Evolutionary conservation across 2,797 vertebrate genomes (phyloP), one percentile per base, ranked within the genome.

Genomic region (Ctenopoma multispine): DNA sequence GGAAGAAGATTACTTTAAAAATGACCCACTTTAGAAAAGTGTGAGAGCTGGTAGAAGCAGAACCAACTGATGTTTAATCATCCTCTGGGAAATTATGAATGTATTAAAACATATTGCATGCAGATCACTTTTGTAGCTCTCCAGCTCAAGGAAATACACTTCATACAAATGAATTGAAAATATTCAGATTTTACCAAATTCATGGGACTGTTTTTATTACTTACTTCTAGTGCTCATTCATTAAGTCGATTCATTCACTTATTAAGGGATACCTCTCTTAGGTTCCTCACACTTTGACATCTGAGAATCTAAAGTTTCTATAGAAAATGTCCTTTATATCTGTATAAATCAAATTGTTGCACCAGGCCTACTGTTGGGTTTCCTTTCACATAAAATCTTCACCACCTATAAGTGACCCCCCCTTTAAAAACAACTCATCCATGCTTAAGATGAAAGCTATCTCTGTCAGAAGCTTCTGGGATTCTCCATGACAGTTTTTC

Each of bases 11-110:
- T 84, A 54, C 46, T 83, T 77, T 60, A 69, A 44, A 75, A 73
- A 79, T 77, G 71, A 84, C 72, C 63, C 79, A 72, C 43, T 79
- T 77, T 69, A 49, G 24, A 59, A 72, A 75, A 63, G 15, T 49
- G 24, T 53, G 38, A 58, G 66, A 53, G 69, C 63, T 40, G 82
- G 70, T 60, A 18, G 46, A 64, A 72, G 63, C 71, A 20, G 54
- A 43, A 51, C 47, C 43, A 3, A 44, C 54, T 57, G n/a, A 49
- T 43, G 50, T 70, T 75, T 41, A 69, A 69, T 68, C 24, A 77
- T 75, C 72, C 60, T 24, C 59, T 38, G 43, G 79, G 75, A 75
- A 65, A 83, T 72, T 53, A 81, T 40, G 60, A 71, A 68, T 70
- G 56, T 11, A 70, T 50, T 72, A 65, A 63, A 56, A 66, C 8